Base-by-base conservation (phyloP, 2,888 invertebrate genomes). In the Macaria notata region DNA sequence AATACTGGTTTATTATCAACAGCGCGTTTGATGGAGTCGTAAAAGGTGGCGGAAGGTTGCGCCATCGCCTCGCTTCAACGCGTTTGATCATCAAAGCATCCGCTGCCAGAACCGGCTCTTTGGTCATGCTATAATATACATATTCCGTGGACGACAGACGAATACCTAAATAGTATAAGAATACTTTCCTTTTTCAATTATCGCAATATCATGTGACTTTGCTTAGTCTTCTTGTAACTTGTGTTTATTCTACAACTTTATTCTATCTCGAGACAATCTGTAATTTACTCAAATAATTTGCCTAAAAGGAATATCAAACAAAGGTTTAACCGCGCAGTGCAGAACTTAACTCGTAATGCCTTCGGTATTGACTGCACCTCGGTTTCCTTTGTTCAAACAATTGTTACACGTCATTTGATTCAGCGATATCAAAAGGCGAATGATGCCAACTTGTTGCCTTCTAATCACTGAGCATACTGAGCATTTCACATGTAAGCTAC, bases 1-100 rank as follows among this genome's bases (percentile, higher is more conserved):
- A 55, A 51, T 53, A 59, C 63, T 60, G 53, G 46, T 62, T 60
- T 64, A 63, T 58, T 59, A 58, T 59, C 61, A 65, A 67, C 65
- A 65, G 9, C 45, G 31, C 48, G 53, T 62, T 64, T 61, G 63
- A 65, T 61, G 45, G 39, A 31, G 45, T 61, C 61, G 63, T 63
- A 59, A 65, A 66, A 45, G 29, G 53, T 46, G 51, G 49, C 54
- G 58, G 57, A 58, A 46, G 46, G 46, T 50, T 58, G 50, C 36
- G 43, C 43, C 43, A 43, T 49, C 46, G 31, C 7, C 33, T n/a
- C 29, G 36, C 46, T 43, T 38, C 43, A 29, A 43, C 54, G 46
- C 54, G 53, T 49, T 58, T 49, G 54, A 58, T 58, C 46, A 48
- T 56, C 51, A 41, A 47, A 50, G 46, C 41, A 49, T 55, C 29